Evolutionary conservation across 53 echinoderm and acorn worm species (phyloP).

Genomic region (Mesocentrotus franciscanus): DNA sequence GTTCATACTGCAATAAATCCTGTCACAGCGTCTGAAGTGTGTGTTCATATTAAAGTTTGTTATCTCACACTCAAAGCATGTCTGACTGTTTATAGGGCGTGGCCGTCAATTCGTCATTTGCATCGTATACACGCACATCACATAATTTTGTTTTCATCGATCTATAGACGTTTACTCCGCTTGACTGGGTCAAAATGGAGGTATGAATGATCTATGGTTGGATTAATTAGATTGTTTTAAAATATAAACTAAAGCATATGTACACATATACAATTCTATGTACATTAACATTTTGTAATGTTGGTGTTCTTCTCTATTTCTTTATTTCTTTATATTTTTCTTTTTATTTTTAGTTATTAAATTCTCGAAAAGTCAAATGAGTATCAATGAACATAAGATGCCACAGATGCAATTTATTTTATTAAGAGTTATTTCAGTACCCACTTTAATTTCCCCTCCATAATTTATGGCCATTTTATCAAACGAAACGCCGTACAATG

Average conservation of each 20-base stretch:
- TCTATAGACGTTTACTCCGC: not conserved
- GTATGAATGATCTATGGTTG: not conserved
- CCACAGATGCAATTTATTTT: no score
- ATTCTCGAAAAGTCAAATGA: no score
- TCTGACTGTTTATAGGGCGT: not conserved
- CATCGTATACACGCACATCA: not conserved
- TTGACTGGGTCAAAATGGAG: not conserved
- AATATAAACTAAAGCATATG: no score
- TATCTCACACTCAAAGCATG: not conserved
- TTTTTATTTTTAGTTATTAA: no score
- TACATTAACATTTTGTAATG: no score
- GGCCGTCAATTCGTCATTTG: not conserved
- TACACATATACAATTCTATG: no score
- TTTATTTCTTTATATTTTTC: no score
- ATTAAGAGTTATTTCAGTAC: no score
- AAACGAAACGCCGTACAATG: not conserved
- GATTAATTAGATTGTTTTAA: not conserved
- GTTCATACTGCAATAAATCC: not conserved
- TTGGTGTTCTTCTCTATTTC: no score
- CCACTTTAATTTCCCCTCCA: not conserved
- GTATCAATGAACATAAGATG: no score
- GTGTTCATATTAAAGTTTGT: not conserved
- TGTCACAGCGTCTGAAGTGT: not conserved
- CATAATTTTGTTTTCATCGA: not conserved
- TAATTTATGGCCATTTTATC: not conserved